Base-by-base conservation (phyloP, 2,113 vertebrate species). In the Trogon melanurus region DNA sequence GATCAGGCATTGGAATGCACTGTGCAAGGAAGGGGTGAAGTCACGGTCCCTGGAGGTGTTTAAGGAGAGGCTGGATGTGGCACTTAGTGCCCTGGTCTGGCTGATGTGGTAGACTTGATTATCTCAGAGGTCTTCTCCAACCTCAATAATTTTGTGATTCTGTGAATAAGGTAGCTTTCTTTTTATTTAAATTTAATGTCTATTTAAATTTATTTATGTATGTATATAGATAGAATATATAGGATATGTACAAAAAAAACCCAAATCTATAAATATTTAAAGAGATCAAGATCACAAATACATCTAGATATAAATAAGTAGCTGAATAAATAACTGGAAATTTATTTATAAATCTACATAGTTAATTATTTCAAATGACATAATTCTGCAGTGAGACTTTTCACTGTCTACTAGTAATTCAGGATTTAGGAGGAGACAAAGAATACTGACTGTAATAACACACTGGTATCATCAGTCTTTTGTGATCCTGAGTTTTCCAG, bases 101-200 rank as follows among this genome's bases (percentile, higher is more conserved):
- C 41, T 41, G 41, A 41, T 41, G 41, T 41, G 41, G 41, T 41
- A 10, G 41, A 41, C 41, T 41, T 41, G 41, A 41, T 41, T 11
- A 41, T 41, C 41, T 41, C 41, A 41, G 41, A 41, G 41, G 41
- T 41, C 10, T 41, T 41, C 13, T 41, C 41, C 41, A 41, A 10
- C 41, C 41, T 41, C 41, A 41, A 41, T 41, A 41, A 41, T 41
- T 41, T 13, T 41, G 41, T 41, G 41, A 41, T 41, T 44, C 22
- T 51, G 23, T 58, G n/a, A 65, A 65, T 15, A 51, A 44, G 6
- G 2, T 53, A 44, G 0, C 0, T 1, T 11, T 73, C 11, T 73
- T 60, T 36, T 91, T 41, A 34, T 58, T 80, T 36, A 57, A 75
- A 25, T 53, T 57, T 19, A 36, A 20, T 41, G 5, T 53, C 7